Percentiles rank a stretch among this genome's conserved stretches.
Evolutionary conservation across 2,888 invertebrate species (phyloP).

Genomic region (Cremastinae sp.): DNA sequence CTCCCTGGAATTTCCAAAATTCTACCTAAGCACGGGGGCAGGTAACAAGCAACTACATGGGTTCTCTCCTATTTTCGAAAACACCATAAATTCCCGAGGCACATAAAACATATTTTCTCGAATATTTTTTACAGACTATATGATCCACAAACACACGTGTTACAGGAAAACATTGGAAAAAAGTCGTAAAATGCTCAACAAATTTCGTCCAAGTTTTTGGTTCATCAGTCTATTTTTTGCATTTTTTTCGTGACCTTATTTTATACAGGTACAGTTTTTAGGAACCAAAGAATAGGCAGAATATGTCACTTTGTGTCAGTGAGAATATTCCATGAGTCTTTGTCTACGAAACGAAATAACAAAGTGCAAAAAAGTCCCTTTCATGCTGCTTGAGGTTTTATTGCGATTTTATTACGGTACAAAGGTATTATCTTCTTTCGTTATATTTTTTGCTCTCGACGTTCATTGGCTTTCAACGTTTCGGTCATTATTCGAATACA

Average conservation of each 20-base stretch:
- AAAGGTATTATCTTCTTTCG: conserved; percentile 19
- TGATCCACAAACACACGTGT: too few species aligned
- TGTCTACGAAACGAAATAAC: neutral
- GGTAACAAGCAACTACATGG: conserved; percentile 15
- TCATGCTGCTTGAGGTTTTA: conserved; percentile 54
- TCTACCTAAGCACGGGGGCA: conserved; percentile 38
- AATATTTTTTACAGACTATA: too few species aligned
- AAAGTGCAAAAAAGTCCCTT: conserved; percentile 35
- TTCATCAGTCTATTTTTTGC: too few species aligned
- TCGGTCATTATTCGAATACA: conserved; percentile 8
- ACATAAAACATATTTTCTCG: too few species aligned
- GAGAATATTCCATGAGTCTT: conserved; percentile 1
- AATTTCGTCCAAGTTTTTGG: too few species aligned
- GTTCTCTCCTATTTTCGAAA: too few species aligned
- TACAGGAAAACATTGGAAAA: too few species aligned
- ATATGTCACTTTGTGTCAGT: neutral
- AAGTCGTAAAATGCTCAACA: too few species aligned
- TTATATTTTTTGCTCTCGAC: neutral
- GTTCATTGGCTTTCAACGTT: conserved; percentile 22
- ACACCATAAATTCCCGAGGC: too few species aligned
- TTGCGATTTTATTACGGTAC: conserved; percentile 60
- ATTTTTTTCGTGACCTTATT: too few species aligned
- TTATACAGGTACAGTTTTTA: too few species aligned
- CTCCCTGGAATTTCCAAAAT: conserved; percentile 27
- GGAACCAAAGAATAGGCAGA: too few species aligned